phyloP scores from a whole-genome alignment of 2,113 vertebrate genomes.

The Ictalurus punctatus region DNA sequence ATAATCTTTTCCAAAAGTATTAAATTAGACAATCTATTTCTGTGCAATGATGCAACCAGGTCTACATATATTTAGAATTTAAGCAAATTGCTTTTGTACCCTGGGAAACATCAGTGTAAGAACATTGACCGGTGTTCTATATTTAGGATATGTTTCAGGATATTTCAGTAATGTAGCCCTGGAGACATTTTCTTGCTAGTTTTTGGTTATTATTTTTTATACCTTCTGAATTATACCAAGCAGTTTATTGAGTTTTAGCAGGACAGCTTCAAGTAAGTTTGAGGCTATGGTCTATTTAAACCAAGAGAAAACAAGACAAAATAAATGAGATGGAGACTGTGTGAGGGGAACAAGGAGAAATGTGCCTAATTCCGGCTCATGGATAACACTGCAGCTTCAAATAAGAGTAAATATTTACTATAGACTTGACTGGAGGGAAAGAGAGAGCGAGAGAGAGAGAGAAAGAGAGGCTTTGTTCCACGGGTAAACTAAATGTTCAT shows the following conservation, averaged over 20 bases:
- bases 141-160: background rate
- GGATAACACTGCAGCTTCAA: slow-evolving; percentile 52
- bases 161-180: background rate
- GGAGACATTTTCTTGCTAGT: background rate
- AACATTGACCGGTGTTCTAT: background rate
- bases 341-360: slow-evolving; percentile 1
- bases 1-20: background rate
- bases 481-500: slow-evolving; percentile 35
- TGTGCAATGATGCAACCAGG: background rate
- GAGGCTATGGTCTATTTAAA: slow-evolving; percentile 5
- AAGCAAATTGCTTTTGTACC: slow-evolving; percentile 3
- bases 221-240: slow-evolving; percentile 7
- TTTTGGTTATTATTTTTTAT: slow-evolving; percentile 10
- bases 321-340: slow-evolving; percentile 20
- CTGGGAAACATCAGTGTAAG: background rate
- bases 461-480: slow-evolving; percentile 48
- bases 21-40: background rate
- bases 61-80: background rate
- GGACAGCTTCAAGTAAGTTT: background rate
- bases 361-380: slow-evolving; percentile 32
- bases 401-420: slow-evolving; percentile 62
- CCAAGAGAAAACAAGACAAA: slow-evolving; percentile 12
- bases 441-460: slow-evolving; percentile 15
- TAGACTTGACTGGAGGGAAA: slow-evolving; percentile 44
- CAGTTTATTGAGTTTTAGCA: slow-evolving; percentile 7